phyloP scores from a whole-genome alignment of 2,113 vertebrate species.

The Sorex araneus region DNA sequence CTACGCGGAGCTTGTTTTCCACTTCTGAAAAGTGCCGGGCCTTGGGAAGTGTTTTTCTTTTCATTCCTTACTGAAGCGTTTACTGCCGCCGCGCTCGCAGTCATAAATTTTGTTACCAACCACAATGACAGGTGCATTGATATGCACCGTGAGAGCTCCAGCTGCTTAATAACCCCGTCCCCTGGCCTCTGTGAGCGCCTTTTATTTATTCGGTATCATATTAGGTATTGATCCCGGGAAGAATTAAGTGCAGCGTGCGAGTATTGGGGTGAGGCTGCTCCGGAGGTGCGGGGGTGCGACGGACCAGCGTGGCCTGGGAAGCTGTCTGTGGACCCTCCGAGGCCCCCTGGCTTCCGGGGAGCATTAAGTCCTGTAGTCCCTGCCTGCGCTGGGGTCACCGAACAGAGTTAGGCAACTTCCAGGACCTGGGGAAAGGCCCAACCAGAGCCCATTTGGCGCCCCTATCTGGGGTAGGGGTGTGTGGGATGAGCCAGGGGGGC shows the following conservation, averaged over 20 bases:
- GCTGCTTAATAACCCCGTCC: conserved; percentile 94
- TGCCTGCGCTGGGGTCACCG: neutral
- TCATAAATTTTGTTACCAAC: conserved; percentile 98
- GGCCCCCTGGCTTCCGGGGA: conserved; percentile 30
- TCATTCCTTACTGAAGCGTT: conserved; percentile 95
- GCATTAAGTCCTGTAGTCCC: neutral
- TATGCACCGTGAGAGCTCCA: conserved; percentile 94
- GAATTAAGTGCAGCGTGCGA: conserved; percentile 91
- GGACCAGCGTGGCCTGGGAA: neutral
- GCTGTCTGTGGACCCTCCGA: neutral
- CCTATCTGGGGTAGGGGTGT: neutral
- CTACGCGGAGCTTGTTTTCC: conserved; percentile 95
- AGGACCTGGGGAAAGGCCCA: conserved; percentile 4
- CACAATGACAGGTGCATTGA: conserved; percentile 99
- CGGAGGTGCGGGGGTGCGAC: conserved; percentile 2
- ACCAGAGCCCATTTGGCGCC: conserved; percentile 9
- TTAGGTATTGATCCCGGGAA: conserved; percentile 91
- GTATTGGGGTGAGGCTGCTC: conserved; percentile 85
- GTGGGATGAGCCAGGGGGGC: neutral
- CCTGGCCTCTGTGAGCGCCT: conserved; percentile 89
- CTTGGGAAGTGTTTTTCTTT: conserved; percentile 94
- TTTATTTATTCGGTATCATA: conserved; percentile 92
- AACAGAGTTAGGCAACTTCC: conserved; percentile 46
- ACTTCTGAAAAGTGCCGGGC: conserved; percentile 93
- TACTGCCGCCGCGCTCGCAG: conserved; percentile 93